Conservation (phyloP, 1,140 invertebrate genomes). For the Dolichoris vasculosae region DNA sequence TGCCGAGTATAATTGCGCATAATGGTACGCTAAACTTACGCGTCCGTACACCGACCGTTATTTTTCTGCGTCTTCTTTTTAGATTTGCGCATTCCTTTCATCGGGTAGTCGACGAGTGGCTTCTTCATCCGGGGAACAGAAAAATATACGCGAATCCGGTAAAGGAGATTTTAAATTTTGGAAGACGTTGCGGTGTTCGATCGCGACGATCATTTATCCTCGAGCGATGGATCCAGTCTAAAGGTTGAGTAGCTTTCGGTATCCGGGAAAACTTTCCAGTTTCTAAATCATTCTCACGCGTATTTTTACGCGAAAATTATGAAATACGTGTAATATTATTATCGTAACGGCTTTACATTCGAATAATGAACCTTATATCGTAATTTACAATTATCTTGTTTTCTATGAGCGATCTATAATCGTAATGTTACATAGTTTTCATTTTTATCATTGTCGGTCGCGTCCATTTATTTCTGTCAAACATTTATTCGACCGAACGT, state of each 20-base stretch:
- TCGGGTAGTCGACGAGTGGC: too few relatives aligned
- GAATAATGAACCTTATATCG: too few relatives aligned
- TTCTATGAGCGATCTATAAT: neutral
- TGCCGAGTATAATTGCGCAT: neutral
- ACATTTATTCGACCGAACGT: neutral
- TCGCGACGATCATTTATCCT: too few relatives aligned
- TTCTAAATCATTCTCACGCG: neutral
- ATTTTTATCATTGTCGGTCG: neutral
- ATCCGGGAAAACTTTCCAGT: too few relatives aligned
- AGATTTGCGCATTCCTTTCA: too few relatives aligned
- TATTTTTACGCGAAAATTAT: neutral
- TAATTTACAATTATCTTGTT: too few relatives aligned
- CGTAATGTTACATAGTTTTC: neutral
- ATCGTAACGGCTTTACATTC: neutral
- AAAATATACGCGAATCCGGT: too few relatives aligned
- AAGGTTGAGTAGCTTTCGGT: too few relatives aligned
- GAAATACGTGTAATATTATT: neutral
- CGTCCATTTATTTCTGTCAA: neutral
- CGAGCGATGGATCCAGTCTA: too few relatives aligned
- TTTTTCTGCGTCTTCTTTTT: neutral
- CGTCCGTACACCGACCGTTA: neutral
- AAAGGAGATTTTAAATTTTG: neutral
- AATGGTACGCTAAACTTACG: neutral
- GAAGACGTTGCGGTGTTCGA: neutral
- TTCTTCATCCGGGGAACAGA: too few relatives aligned